Evolutionary conservation across 2,888 invertebrate genomes (phyloP), one percentile per base, ranked within the genome.

Genomic region (Strigamia maritima): DNA sequence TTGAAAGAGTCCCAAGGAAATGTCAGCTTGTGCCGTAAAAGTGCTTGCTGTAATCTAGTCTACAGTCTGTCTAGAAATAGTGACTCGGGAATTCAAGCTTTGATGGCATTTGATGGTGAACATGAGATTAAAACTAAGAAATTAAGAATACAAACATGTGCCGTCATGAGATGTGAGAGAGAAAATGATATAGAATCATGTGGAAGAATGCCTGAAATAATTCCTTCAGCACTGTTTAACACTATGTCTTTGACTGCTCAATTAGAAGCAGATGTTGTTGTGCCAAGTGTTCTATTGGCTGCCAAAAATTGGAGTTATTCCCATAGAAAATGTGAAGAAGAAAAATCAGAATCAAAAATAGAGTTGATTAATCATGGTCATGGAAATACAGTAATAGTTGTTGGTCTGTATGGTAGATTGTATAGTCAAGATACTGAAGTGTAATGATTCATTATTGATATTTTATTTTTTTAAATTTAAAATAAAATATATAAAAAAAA

Each of bases 21-120:
- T n/a, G 79, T 26, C 16, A 76, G 31, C 40, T 22, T 82, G 19
- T 83, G 83, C 78, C 81, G 82, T 31, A 78, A 79, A 19, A 54
- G 75, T 8, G 81, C 82, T 77, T 83, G 83, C 76, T 83, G 83
- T 80, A 70, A 82, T 31, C 19, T 83, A 2, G 77, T 81, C 8
- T 83, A 82, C 78, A 14, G 76, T 7, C 16, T 82, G 1, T 40
- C 65, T 14, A 70, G 75, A 22, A 7, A 75, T 14, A 8, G 1
- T 19, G 24, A 54, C 28, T 14, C n/a, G 24, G 76, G 31, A 80
- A n/a, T 31, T 35, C 31, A 76, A n/a, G 76, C 38, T 10, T 19
- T 76, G 12, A 8, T 35, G 19, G 35, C 35, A 7, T 35, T 6
- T 35, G 35, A 35, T 19, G 28, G 35, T 31, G 10, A 28, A 8